Conservation (phyloP, 2,113 vertebrate species). For the Sphaerodactylus townsendi region DNA sequence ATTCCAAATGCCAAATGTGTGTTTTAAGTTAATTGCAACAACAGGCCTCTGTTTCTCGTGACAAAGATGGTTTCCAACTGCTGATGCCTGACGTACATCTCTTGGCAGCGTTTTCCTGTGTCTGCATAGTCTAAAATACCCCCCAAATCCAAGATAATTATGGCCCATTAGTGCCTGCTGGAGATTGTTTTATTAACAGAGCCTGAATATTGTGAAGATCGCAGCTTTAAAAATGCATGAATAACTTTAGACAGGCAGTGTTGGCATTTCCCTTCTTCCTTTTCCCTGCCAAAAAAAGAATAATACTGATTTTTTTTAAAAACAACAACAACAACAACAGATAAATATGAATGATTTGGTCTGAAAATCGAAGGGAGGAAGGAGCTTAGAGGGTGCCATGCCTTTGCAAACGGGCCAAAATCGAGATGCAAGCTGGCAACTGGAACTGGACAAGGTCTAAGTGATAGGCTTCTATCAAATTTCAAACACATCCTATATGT, state of each 20-base stretch:
- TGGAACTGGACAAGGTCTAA: not conserved
- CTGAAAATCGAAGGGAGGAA: constrained; percentile 34
- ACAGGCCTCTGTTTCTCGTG: constrained; percentile 37
- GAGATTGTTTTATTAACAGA: constrained; percentile 64
- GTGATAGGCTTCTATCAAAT: not conserved
- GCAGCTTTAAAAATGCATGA: constrained; percentile 58
- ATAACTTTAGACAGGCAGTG: constrained; percentile 43
- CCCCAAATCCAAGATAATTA: constrained; percentile 60
- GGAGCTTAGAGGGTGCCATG: constrained; percentile 40
- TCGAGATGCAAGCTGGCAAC: not conserved
- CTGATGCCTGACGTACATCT: constrained; percentile 28
- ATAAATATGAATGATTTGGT: constrained; percentile 34
- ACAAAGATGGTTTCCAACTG: constrained; percentile 36
- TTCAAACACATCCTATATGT: not conserved
- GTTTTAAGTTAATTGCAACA: constrained; percentile 45
- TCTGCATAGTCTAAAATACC: constrained; percentile 51
- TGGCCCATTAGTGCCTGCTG: constrained; percentile 54
- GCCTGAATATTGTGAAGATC: constrained; percentile 58
- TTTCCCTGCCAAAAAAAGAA: not conserved
- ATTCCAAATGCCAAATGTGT: constrained; percentile 21
- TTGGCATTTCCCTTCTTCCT: not conserved
- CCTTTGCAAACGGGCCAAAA: constrained; percentile 36
- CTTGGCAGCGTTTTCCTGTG: constrained; percentile 41
- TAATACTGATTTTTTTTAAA: constrained; percentile 28
- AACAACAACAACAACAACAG: constrained; percentile 22